phyloP scores from a whole-genome alignment of 2,888 invertebrate species.

The Polia nebulosa region DNA sequence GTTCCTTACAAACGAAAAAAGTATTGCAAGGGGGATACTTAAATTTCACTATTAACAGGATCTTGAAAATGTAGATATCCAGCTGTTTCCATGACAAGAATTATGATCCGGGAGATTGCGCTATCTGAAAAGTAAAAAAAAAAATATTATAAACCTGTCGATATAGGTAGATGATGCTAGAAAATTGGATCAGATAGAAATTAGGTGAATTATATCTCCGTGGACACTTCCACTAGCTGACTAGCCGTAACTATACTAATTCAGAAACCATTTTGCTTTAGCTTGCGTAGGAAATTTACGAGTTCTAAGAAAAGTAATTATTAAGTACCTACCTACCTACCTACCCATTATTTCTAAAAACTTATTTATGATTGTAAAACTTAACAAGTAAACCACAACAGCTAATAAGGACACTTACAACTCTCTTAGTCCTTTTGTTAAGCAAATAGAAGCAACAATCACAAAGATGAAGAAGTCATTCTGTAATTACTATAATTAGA shows the following conservation, averaged over 20 bases:
- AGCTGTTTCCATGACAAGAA: not conserved
- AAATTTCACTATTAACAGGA: slow-evolving; percentile 22
- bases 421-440: slow-evolving; percentile 38
- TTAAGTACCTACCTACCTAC: not conserved
- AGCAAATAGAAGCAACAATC: slow-evolving; percentile 24
- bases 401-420: slow-evolving; percentile 35
- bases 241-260: not conserved
- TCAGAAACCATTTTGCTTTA: not conserved
- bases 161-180: not conserved
- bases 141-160: not conserved
- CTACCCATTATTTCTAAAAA: slow-evolving; percentile 12
- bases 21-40: slow-evolving; percentile 19
- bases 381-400: slow-evolving; percentile 25
- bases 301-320: not conserved
- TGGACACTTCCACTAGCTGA: not conserved
- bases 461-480: slow-evolving; percentile 48
- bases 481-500: slow-evolving; percentile 48
- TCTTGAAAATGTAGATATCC: slow-evolving; percentile 7
- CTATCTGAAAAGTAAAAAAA: slow-evolving; percentile 30
- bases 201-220: not conserved
- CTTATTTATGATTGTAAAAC: not conserved
- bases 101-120: not conserved
- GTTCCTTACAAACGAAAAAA: not conserved
- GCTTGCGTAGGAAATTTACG: not conserved
- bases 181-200: not conserved